These are phyloP conservation scores for Halcyon smyrnensis DNA, from an alignment of 2,797 vertebrate genomes.

Conservation along the genomic window DNA sequence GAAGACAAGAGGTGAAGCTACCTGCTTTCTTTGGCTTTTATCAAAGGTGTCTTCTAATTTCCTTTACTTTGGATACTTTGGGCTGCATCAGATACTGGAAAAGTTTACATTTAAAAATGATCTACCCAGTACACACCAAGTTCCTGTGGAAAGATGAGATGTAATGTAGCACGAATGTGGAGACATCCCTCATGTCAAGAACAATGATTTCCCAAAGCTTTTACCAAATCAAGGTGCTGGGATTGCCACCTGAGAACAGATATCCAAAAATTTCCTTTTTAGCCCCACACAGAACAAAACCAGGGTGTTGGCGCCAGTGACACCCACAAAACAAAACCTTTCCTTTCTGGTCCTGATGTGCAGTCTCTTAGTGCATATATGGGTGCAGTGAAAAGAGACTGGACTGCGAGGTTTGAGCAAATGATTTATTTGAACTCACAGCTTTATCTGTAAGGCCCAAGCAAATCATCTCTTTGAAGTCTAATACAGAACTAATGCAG, in stretches of 20 bases:
- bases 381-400: no score
- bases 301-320: neutral
- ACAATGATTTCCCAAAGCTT: neutral
- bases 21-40: neutral
- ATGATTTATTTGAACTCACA: no score
- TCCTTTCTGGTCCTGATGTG: neutral
- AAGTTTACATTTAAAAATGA: neutral
- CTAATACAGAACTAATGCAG: no score
- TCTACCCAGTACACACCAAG: neutral
- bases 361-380: accelerated
- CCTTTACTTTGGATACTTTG: neutral
- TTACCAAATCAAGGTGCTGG: neutral
- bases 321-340: neutral
- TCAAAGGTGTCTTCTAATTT: neutral
- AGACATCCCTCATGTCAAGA: neutral
- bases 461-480: no score
- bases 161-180: neutral
- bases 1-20: neutral
- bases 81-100: neutral
- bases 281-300: neutral
- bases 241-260: neutral
- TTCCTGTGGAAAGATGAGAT: neutral
- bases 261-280: neutral
- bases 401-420: no score
- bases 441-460: no score